Evolutionary conservation across 2,797 vertebrate genomes (phyloP), one percentile per base, ranked within the genome.

Genomic region (Kryptopterus vitreolus): DNA sequence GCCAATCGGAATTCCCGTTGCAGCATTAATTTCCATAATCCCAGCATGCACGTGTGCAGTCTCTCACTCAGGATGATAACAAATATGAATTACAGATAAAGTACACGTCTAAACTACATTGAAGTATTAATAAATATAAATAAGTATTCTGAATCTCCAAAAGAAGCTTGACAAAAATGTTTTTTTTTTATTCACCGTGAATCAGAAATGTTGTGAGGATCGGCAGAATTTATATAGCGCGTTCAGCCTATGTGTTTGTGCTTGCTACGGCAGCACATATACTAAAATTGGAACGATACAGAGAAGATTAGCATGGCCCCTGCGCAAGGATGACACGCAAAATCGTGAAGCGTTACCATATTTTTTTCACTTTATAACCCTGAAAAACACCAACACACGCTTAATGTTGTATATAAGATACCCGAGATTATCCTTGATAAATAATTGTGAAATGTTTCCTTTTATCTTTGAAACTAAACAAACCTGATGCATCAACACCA

Each of bases 311-410:
- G 57, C 57, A 58, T 58, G 57, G 31, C 13, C 55, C 58, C 58
- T 29, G 58, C 58, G 26, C 58, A 59, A 59, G 58, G 58, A 59
- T 59, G 58, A 59, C 58, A 59, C 58, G 24, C 58, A 59, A 59
- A 59, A 59, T 59, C 58, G 58, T 59, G 58, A 59, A 29, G 26
- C 58, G 26, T 61, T 61, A 61, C 24, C 58, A 59, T 59, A 59
- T 59, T 59, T 57, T 57, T 53, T 43, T 43, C 5, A 43, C 38
- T 43, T 3, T 43, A 7, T 43, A 43, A 43, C 5, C 38, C 38
- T 7, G 38, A 38, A 38, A 38, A 38, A 38, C 38, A 38, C 38
- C 4, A 38, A 38, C 5, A 38, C 7, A 0, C 38, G 38, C 38
- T 7, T 43, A 43, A 43, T 43, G 38, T 43, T 43, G 7, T 43